Base-by-base conservation (phyloP, 2,888 invertebrate species). In the Podabrus alpinus region DNA sequence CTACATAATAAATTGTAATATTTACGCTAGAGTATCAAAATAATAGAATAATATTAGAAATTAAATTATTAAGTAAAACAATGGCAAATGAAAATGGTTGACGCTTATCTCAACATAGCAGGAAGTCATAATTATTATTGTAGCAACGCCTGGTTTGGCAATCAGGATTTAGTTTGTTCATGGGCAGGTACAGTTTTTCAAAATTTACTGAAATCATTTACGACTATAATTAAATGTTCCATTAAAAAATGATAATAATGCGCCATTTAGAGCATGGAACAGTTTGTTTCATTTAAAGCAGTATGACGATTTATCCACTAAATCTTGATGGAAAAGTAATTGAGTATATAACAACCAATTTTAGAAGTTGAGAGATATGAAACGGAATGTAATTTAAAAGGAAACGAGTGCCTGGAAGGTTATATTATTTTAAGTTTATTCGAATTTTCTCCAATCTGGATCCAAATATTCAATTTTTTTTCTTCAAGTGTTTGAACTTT, bases 1-100 rank as follows among this genome's bases (percentile, higher is more conserved):
- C 29, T 5, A 13, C 13, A 13, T 13, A 29, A 29, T 25, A 29
- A 13, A 29, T 29, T 29, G 29, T 29, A 29, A 29, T 13, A 29
- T 29, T 29, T 29, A 29, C 29, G 29, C 29, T 29, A 29, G 3
- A 29, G 29, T 29, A 29, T 29, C 29, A n/a, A 29, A 29, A 29
- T 29, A 29, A 29, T 29, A 29, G 62, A 19, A 60, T 60, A 62
- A 62, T 62, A 62, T 62, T 16, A 62, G 19, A 62, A 62, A 19
- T 19, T 17, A 62, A 62, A 62, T 62, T 62, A 62, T 16, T 62
- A 62, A 62, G n/a, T 62, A 62, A 62, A 62, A 62, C 62, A 62
- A 62, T 62, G 19, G 17, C 9, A 15, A 62, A n/a, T 62, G 62
- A 19, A 62, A 62, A 62, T 17, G n/a, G 62, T 62, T 15, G 62